Conservation (phyloP, 1,140 invertebrate genomes). For the Thereuonema tuberculata region DNA sequence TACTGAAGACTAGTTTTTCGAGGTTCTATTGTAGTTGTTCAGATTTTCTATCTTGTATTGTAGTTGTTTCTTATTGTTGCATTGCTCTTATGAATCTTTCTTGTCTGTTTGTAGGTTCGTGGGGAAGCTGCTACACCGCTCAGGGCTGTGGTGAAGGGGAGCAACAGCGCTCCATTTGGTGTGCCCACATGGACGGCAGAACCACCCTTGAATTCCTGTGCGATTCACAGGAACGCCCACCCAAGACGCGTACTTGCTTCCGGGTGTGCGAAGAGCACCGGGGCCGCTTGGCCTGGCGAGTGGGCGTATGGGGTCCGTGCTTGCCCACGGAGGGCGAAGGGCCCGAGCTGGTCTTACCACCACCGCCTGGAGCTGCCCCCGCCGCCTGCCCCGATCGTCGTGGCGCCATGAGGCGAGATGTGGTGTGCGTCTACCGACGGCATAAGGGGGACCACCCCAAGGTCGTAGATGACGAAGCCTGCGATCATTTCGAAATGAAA, state of each 20-base stretch:
- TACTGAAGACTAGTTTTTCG: too few species aligned
- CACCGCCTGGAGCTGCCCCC: constrained; percentile 5
- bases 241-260: constrained; percentile 16
- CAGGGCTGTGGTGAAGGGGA: constrained; percentile 18
- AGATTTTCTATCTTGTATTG: too few species aligned
- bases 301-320: constrained; percentile 21
- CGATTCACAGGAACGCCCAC: constrained; percentile 8
- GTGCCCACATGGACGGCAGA: constrained; percentile 16
- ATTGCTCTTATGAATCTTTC: too few species aligned
- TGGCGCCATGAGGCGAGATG: constrained; percentile 18
- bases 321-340: background rate
- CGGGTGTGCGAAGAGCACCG: constrained; percentile 17
- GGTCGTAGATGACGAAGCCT: constrained; percentile 14
- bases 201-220: constrained; percentile 12
- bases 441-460: constrained; percentile 14
- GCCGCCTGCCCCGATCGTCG: constrained; percentile 17
- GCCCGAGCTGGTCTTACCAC: background rate
- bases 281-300: constrained; percentile 19
- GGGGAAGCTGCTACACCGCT: constrained; percentile 19
- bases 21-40: too few species aligned
- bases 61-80: too few species aligned
- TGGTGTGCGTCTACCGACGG: constrained; percentile 16
- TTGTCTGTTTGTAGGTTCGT: constrained; percentile 16
- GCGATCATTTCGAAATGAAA: constrained; percentile 18
- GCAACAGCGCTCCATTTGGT: constrained; percentile 18